Evolutionary conservation across 2,113 vertebrate genomes (phyloP), one percentile per base, ranked within the genome.

Genomic region (Oryzias woworae): DNA sequence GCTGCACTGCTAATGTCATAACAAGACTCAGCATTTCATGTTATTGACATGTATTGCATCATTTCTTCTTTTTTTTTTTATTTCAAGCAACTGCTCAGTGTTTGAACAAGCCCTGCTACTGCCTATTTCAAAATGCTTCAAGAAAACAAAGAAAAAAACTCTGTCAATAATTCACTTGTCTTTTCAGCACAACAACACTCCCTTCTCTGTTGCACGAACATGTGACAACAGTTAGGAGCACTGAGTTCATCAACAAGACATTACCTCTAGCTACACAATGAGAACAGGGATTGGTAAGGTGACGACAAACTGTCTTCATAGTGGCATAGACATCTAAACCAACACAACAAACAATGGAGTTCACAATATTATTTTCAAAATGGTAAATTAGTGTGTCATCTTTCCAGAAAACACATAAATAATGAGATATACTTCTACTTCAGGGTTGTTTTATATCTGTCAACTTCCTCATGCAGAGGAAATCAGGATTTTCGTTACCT

Each of bases 401-500:
- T 8, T 5, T 60, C 45, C 18, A 26, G 28, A 58, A 36, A 58
- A 22, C 26, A 3, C 18, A 42, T 5, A 7, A 6, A 20, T 17
- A 49, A 49, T 22, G 47, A 60, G 44, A 53, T 24, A 18, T 7
- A 22, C 41, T 6, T n/a, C 28, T 43, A 62, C 44, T 43, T 14
- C 31, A 22, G 28, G 24, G 4, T 17, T 43, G 8, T 23, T 44
- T 36, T 12, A 2, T 36, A 42, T 17, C 31, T 6, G 23, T 50
- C 12, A 0, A 6, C 47, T 64, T 63, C 63, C 36, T 74, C 51
- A 53, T 46, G 67, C 45, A 36, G 15, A 41, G 2, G 3, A 7
- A 45, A 7, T 43, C 10, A 46, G 46, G 7, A 60, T 56, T 72
- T 58, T 13, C 20, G 1, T 69, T 81, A 99, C 97, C 97, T 98